These are phyloP conservation scores for Bombus confusus DNA, from an alignment of 1,140 invertebrate species.

Conservation along the genomic window DNA sequence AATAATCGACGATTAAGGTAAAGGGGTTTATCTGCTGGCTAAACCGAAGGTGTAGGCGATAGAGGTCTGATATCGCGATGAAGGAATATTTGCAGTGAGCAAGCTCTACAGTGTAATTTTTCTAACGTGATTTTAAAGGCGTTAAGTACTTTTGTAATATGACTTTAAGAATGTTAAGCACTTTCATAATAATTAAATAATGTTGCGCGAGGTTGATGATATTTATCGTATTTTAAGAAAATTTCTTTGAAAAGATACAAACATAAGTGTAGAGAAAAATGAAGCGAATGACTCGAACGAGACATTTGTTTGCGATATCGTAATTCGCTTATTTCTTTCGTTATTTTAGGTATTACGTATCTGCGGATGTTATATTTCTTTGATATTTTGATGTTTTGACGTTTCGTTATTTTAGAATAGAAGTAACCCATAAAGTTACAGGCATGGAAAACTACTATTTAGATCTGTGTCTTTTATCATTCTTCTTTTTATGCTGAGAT, in stretches of 20 bases:
- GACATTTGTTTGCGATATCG: too few relatives aligned
- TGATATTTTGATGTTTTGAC: background rate
- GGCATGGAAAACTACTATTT: background rate
- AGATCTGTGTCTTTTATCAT: background rate
- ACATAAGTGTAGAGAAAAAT: background rate
- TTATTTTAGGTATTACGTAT: background rate
- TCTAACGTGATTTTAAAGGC: too few relatives aligned
- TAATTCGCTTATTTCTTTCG: too few relatives aligned
- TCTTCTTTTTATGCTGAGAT: constrained; percentile 23
- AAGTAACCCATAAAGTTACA: background rate
- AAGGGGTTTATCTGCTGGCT: background rate
- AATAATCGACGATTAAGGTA: constrained; percentile 42
- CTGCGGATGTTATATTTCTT: background rate
- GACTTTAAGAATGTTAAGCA: background rate
- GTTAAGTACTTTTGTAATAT: too few relatives aligned
- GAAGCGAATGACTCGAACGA: background rate
- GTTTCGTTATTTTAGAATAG: background rate
- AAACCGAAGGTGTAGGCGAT: background rate
- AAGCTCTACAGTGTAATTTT: background rate
- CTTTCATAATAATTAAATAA: background rate
- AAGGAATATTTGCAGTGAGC: background rate
- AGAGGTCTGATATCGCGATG: background rate
- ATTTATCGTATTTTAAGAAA: background rate
- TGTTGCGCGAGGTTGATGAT: background rate
- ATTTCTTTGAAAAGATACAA: background rate